These are phyloP conservation scores for Caenorhabditis tropicalis DNA, from an alignment of 1,140 invertebrate species.

Conservation along the genomic window DNA sequence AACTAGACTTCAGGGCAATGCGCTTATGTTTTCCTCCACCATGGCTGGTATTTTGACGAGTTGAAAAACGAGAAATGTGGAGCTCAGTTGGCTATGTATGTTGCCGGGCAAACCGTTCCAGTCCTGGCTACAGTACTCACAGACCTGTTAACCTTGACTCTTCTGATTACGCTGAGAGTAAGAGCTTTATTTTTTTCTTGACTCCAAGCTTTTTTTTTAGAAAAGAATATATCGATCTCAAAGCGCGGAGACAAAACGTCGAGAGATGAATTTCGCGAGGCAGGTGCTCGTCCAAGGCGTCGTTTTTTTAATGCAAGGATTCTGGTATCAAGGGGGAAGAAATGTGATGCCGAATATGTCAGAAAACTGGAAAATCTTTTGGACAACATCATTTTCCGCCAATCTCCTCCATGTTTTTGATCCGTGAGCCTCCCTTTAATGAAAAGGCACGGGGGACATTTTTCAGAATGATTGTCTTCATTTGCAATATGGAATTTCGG, in stretches of 20 bases:
- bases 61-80: background rate
- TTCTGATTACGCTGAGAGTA: background rate
- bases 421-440: background rate
- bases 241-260: background rate
- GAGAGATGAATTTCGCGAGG: background rate
- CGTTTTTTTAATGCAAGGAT: background rate
- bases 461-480: background rate
- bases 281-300: background rate
- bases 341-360: background rate
- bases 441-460: background rate
- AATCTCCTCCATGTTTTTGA: background rate
- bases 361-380: background rate
- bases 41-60: background rate
- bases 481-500: background rate
- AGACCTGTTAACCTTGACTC: background rate
- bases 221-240: background rate
- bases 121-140: background rate
- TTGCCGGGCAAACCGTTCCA: background rate
- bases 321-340: background rate
- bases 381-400: background rate
- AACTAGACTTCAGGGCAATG: background rate
- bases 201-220: too few relatives aligned
- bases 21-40: background rate
- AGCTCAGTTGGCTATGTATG: background rate
- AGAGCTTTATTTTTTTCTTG: too few relatives aligned